Evolutionary conservation across 2,888 invertebrate genomes (phyloP).

Genomic region (Acrobasis suavella): DNA sequence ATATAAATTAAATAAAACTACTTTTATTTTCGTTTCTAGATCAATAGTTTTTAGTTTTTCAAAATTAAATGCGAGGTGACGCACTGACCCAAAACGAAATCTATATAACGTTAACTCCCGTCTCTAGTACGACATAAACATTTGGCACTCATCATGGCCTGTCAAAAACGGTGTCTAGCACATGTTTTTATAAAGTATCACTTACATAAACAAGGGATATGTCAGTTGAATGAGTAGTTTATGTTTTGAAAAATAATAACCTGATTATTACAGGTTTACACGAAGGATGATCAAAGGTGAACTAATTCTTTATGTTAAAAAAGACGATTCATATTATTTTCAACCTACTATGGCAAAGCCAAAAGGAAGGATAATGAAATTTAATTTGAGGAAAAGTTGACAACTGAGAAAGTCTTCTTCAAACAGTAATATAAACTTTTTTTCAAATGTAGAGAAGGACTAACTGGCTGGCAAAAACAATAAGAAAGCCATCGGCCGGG

Average conservation of each 20-base stretch:
- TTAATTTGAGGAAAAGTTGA: neutral
- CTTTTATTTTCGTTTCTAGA: no score
- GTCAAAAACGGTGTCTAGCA: slow-evolving; percentile 36
- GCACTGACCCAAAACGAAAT: neutral
- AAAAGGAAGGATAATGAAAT: no score
- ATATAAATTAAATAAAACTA: no score
- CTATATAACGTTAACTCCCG: neutral
- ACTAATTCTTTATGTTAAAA: neutral
- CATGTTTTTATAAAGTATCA: slow-evolving; percentile 37
- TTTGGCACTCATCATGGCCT: slow-evolving; percentile 36
- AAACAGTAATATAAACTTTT: no score
- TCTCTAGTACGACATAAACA: slow-evolving; percentile 21
- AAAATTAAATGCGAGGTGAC: no score
- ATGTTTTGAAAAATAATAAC: slow-evolving; percentile 13
- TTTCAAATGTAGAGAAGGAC: neutral
- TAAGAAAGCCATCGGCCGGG: slow-evolving; percentile 72
- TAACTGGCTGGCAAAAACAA: slow-evolving; percentile 63
- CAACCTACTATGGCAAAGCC: no score
- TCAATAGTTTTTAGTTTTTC: no score
- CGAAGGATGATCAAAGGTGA: neutral
- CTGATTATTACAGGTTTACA: neutral
- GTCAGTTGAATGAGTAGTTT: neutral
- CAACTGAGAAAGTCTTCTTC: no score
- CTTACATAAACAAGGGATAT: slow-evolving; percentile 36
- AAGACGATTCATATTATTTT: no score